These are phyloP conservation scores for Allobates femoralis DNA, from an alignment of 2,797 vertebrate genomes.

Conservation along the genomic window DNA sequence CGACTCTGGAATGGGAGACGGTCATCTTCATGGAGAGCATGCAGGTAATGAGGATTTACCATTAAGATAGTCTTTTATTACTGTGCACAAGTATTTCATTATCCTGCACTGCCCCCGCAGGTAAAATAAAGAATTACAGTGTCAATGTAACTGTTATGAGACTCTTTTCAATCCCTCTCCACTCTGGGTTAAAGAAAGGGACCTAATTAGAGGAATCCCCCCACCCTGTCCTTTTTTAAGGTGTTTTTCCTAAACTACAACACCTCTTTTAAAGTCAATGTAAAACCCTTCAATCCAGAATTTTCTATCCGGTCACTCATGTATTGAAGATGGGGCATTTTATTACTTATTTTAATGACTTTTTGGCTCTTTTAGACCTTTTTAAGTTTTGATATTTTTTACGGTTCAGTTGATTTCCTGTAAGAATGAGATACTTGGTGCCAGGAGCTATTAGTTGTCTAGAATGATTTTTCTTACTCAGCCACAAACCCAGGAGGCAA, in stretches of 20 bases:
- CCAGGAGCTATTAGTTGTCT: slow-evolving; percentile 18
- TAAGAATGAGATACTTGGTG: not conserved
- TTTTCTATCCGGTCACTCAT: not conserved
- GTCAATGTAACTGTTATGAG: not conserved
- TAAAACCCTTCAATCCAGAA: not conserved
- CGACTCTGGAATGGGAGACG: slow-evolving; percentile 80
- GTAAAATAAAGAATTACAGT: not conserved
- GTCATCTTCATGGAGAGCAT: slow-evolving; percentile 87
- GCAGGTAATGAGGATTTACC: slow-evolving; percentile 77
- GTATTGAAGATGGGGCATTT: not conserved
- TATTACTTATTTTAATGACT: not conserved
- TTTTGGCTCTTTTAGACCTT: not conserved
- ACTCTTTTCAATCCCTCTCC: not conserved
- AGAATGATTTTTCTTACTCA: not conserved
- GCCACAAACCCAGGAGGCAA: slow-evolving; percentile 4
- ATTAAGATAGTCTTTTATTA: not conserved
- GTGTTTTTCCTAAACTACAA: not conserved
- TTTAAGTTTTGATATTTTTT: not conserved
- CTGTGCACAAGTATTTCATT: not conserved
- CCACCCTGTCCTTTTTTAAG: not conserved
- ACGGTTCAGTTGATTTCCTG: slow-evolving; percentile 6
- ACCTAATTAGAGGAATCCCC: not conserved
- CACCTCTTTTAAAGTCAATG: not conserved
- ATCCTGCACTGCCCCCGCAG: slow-evolving; percentile 7
- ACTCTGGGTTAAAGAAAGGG: too few relatives aligned